Base-by-base conservation (phyloP, 1,140 invertebrate genomes). In the Drosophila neocordata region DNA sequence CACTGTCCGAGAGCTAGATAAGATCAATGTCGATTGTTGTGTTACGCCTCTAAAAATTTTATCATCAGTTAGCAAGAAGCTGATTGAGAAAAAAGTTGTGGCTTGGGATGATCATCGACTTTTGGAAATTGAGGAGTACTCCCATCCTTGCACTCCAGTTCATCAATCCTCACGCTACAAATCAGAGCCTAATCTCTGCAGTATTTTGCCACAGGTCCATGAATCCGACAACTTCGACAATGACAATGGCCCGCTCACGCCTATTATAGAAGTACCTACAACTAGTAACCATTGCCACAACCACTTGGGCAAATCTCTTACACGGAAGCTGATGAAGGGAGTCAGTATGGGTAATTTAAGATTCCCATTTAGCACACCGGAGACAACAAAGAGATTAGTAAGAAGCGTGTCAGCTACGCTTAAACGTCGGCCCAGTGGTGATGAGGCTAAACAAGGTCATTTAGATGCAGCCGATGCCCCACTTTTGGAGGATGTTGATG, bases 271-370 rank as follows among this genome's bases (percentile, higher is more conserved):
- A 55, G 79, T 77, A 6, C 57, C 68, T 0, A 60, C 76, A 11
- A 53, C 72, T 2, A 64, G 61, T 72, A 1, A 55, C 13, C 31
- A 69, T 61, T 61, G 52, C 8, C 60, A 67, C 44, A 64, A 22
- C 37, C 44, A 77, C 38, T 60, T 88, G 69, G 73, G 89, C 18
- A 77, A 78, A 18, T 89, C 78, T 0, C 68, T 91, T 6, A 91
- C 87, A 9, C 87, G 89, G 7, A 91, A 91, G 31, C 64, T 92
- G n/a, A 90, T 92, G 76, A 92, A 91, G 48, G 91, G 91, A 31
- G 91, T 91, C 5, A 92, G 91, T 75, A 90, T 92, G 84, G 82
- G 81, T 9, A 92, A 91, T 60, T 66, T 92, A 4, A 77, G 81
- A 31, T 89, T 91, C 58, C 83, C 85, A 1, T 91, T 91, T 60